Conservation (phyloP, 2,888 invertebrate genomes). For the Apotomis betuletana region DNA sequence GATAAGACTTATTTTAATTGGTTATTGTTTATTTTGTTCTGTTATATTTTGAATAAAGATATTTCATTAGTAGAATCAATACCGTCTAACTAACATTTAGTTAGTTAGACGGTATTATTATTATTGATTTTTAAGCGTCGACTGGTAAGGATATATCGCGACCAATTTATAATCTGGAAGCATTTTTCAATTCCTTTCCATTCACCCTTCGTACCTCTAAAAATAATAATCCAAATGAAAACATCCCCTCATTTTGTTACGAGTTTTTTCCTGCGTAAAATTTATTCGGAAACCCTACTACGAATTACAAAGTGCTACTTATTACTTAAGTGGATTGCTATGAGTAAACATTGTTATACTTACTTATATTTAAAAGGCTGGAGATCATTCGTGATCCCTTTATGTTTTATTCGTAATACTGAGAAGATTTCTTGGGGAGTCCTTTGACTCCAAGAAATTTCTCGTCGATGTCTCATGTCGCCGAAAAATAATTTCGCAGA, state of each 20-base stretch:
- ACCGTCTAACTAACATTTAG: too few species aligned
- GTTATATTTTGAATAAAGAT: too few species aligned
- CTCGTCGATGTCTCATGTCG: too few species aligned
- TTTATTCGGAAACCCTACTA: conserved; percentile 16
- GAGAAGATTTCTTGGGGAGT: too few species aligned
- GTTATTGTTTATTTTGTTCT: too few species aligned
- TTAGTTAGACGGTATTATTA: too few species aligned
- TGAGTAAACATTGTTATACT: conserved; percentile 4
- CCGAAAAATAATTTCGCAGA: too few species aligned
- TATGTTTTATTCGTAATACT: background rate
- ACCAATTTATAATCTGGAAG: background rate
- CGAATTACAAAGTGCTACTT: conserved; percentile 25
- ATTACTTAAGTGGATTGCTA: conserved; percentile 31
- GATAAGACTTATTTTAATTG: too few species aligned
- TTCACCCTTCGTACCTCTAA: background rate
- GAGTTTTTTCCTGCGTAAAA: conserved; percentile 9
- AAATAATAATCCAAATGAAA: conserved; percentile 30
- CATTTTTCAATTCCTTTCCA: background rate
- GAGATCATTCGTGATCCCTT: background rate
- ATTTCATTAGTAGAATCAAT: too few species aligned
- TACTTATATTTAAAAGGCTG: background rate
- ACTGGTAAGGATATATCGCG: too few species aligned
- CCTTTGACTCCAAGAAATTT: too few species aligned
- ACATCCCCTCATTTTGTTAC: conserved; percentile 15
- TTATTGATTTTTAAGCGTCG: too few species aligned